These are phyloP conservation scores for Gymnopithys bicolor DNA, from an alignment of 2,797 vertebrate genomes.

Conservation along the genomic window DNA sequence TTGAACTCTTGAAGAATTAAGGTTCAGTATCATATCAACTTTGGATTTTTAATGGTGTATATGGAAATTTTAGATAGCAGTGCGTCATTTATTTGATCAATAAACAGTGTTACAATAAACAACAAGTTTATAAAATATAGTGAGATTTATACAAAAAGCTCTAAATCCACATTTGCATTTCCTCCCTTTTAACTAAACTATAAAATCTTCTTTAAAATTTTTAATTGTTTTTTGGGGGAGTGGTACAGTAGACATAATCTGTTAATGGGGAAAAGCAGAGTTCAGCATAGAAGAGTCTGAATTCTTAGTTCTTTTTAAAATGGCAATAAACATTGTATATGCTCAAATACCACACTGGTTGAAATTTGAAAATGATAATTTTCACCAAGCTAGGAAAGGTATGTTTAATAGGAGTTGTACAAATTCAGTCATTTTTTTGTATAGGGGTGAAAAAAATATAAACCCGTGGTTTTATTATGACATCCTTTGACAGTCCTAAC, in stretches of 20 bases:
- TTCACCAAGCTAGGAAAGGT: conserved; percentile 69
- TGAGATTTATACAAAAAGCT: conserved; percentile 81
- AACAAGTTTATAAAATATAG: conserved; percentile 80
- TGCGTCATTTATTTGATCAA: conserved; percentile 82
- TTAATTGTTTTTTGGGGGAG: conserved; percentile 75
- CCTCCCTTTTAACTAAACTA: conserved; percentile 81
- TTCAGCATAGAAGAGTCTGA: conserved; percentile 68
- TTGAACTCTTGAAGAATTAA: conserved; percentile 82
- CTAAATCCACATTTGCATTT: conserved; percentile 80
- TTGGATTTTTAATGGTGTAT: conserved; percentile 86
- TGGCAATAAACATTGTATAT: conserved; percentile 72
- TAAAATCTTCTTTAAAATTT: conserved; percentile 76
- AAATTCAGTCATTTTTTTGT: conserved; percentile 73
- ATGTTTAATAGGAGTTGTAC: conserved; percentile 76
- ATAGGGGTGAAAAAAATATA: conserved; percentile 61
- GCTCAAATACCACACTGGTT: conserved; percentile 71
- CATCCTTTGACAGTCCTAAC: conserved; percentile 73
- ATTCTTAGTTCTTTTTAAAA: conserved; percentile 78
- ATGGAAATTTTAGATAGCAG: conserved; percentile 85
- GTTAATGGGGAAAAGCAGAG: conserved; percentile 50
- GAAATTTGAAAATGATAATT: conserved; percentile 71
- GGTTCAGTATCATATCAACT: conserved; percentile 83
- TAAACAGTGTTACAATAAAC: conserved; percentile 84
- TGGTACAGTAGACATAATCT: conserved; percentile 65
- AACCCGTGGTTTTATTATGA: conserved; percentile 72